Base-by-base conservation (phyloP, 2,797 vertebrate genomes). In the Propithecus deckenii region DNA sequence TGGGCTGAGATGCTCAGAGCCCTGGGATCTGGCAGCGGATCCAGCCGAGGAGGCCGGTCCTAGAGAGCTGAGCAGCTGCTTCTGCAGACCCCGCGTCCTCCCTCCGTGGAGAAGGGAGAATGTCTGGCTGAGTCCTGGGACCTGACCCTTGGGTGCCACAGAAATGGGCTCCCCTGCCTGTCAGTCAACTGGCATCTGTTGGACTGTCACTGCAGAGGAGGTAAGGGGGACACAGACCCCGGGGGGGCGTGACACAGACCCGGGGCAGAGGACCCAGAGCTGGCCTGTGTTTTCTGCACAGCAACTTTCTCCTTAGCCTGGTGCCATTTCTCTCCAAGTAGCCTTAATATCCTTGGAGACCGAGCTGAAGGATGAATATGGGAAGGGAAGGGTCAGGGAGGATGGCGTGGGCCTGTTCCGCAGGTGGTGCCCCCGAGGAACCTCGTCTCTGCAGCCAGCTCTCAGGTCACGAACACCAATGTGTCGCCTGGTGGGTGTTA, bases 161-260 rank as follows among this genome's bases (percentile, higher is more conserved):
- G 38, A 50, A 5, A 32, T 12, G 0, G 17, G 4, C 10, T 38
- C 18, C 46, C 13, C 5, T 12, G 7, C 7, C 5, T 22, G 1
- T 13, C 5, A 30, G 18, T 6, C n/a, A 17, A 3, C 30, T 2
- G 0, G n/a, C 0, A 0, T 32, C 23, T n/a, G 1, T 3, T 11
- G 57, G 25, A 14, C 7, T 13, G 9, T 28, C 15, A 2, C n/a
- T 41, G 9, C 2, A 23, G 72, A 35, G 12, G 38, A 5, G 30
- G 30, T 7, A 0, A 17, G 32, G 32, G 41, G 28, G 59, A 6
- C 2, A 25, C 5, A 22, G 57, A 65, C 2, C 7, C 5, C 12
- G 28, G 55, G 20, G 50, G 15, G 50, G 15, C 13, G 14, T 13
- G 48, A 43, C 43, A 43, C 43, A 43, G 43, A 43, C 43, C 43